Percentiles rank a stretch among this genome's conserved stretches.
Conservation (phyloP, 2,113 vertebrate species). For the Ageneiosus marmoratus region DNA sequence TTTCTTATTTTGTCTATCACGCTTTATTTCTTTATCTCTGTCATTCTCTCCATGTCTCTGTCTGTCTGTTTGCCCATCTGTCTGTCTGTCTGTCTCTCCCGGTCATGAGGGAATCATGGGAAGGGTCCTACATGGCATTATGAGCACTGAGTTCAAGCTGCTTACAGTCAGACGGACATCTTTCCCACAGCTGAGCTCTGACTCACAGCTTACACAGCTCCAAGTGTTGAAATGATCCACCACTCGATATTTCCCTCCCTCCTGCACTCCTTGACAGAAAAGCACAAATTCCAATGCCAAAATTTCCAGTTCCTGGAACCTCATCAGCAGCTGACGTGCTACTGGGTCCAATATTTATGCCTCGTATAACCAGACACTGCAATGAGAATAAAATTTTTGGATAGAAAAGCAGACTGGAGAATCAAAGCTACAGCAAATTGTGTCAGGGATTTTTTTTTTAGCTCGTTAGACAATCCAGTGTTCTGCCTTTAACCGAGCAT, state of each 20-base stretch:
- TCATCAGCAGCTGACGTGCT: slow-evolving; percentile 32
- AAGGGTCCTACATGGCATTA: slow-evolving; percentile 55
- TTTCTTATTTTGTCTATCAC: no score
- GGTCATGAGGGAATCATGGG: slow-evolving; percentile 45
- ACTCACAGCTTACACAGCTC: slow-evolving; percentile 45
- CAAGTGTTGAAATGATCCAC: slow-evolving; percentile 52
- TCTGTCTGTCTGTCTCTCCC: slow-evolving; percentile 49
- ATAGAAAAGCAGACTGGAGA: not conserved
- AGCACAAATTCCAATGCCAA: not conserved
- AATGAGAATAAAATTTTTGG: not conserved
- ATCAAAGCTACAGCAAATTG: not conserved
- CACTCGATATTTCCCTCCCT: slow-evolving; percentile 54
- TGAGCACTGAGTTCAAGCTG: slow-evolving; percentile 62
- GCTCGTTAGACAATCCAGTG: not conserved
- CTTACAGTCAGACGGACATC: slow-evolving; percentile 71
- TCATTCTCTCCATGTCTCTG: not conserved
- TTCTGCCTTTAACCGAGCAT: not conserved
- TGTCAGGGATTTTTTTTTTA: not conserved
- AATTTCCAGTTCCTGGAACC: slow-evolving; percentile 18
- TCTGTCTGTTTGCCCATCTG: not conserved
- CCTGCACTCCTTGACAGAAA: slow-evolving; percentile 24
- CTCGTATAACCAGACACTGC: slow-evolving; percentile 13
- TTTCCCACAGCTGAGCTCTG: slow-evolving; percentile 71
- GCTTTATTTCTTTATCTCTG: not conserved
- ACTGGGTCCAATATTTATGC: slow-evolving; percentile 15